Percentiles rank a stretch among this genome's conserved stretches.
Evolutionary conservation across 2,888 invertebrate species (phyloP).

Genomic region (Eilema depressum): DNA sequence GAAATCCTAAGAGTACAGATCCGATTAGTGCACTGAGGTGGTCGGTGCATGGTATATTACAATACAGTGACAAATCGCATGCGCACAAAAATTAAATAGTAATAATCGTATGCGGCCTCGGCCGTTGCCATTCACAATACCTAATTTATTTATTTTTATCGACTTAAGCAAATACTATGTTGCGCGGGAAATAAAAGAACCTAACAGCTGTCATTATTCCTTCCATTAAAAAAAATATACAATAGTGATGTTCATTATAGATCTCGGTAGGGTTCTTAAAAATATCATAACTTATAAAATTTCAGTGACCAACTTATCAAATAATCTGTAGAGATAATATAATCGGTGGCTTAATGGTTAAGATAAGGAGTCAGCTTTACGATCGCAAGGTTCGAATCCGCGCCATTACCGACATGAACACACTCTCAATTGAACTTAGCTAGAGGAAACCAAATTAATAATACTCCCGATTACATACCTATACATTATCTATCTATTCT

Average conservation of each 20-base stretch:
- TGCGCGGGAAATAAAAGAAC: not conserved
- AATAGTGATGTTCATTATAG: not conserved
- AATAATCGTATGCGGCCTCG: constrained; percentile 4
- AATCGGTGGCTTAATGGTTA: too few relatives aligned
- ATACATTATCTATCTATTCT: too few relatives aligned
- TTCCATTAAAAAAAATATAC: not conserved
- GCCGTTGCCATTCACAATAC: not conserved
- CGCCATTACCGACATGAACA: too few relatives aligned
- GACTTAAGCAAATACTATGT: not conserved
- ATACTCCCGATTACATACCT: too few relatives aligned
- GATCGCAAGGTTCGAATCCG: too few relatives aligned
- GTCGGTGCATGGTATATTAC: not conserved
- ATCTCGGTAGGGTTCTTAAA: too few relatives aligned
- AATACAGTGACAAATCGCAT: constrained; percentile 23
- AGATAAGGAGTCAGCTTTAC: too few relatives aligned
- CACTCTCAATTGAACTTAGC: too few relatives aligned
- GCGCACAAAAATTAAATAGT: constrained; percentile 35
- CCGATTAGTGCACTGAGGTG: not conserved
- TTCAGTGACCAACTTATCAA: not conserved
- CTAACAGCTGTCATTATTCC: not conserved
- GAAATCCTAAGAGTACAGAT: not conserved
- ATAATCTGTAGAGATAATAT: too few relatives aligned
- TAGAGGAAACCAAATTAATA: too few relatives aligned
- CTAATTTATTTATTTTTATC: constrained; percentile 15
- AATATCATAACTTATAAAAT: too few relatives aligned